Conservation (phyloP, 2,888 invertebrate genomes). For the Limenitis camilla region DNA sequence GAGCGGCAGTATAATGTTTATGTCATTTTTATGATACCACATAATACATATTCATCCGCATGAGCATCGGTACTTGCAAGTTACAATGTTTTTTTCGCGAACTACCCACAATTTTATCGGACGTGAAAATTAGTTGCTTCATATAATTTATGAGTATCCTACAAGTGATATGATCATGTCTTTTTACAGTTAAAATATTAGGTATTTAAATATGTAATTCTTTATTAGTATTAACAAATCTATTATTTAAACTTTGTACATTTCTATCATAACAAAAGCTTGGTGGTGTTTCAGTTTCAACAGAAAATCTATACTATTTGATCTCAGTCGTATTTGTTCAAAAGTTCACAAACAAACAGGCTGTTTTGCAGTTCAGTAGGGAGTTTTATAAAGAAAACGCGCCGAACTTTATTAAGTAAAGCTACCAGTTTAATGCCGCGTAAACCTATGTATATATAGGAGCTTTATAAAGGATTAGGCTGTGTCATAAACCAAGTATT, state of each 20-base stretch:
- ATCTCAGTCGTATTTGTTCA: constrained; percentile 1
- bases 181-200: no score
- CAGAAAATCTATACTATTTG: not conserved
- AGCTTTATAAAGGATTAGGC: not conserved
- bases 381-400: not conserved
- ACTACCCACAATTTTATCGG: not conserved
- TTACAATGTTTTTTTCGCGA: not conserved
- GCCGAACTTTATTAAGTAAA: constrained; percentile 7
- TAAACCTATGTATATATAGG: not conserved
- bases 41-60: not conserved
- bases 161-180: no score
- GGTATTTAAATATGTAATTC: no score
- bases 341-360: constrained; percentile 4
- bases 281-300: not conserved
- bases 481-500: not conserved
- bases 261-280: no score
- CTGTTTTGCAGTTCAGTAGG: constrained; percentile 2
- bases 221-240: no score
- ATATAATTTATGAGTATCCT: no score
- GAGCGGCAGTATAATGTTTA: constrained; percentile 9
- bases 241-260: no score
- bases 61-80: not conserved
- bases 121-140: not conserved
- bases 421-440: constrained; percentile 1
- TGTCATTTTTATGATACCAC: constrained; percentile 8